Percentiles rank a stretch among this genome's conserved stretches.
These are phyloP conservation scores for Pachypanchax playfairii DNA, from an alignment of 2,113 vertebrate genomes.

Conservation along the genomic window DNA sequence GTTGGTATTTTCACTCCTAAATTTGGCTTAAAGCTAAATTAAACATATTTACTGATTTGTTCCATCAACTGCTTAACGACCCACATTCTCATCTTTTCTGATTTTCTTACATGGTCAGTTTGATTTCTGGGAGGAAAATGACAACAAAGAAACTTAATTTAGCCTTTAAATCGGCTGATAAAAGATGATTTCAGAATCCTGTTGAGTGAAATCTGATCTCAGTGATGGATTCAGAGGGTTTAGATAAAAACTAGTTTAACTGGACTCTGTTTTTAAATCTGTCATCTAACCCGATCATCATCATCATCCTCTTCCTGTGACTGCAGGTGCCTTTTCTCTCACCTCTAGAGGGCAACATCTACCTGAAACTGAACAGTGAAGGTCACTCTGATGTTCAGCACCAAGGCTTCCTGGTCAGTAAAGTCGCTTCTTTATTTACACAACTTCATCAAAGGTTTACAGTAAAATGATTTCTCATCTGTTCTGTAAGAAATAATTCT, in stretches of 20 bases:
- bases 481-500: no score
- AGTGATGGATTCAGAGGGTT: neutral
- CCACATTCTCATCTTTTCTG: neutral
- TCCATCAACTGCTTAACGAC: neutral
- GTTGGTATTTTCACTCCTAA: neutral
- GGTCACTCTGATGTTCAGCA: constrained; percentile 77
- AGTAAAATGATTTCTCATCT: neutral
- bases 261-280: neutral
- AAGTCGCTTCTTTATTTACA: neutral
- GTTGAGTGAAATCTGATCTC: neutral
- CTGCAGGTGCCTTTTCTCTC: constrained; percentile 83
- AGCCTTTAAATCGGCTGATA: neutral
- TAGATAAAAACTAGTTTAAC: no score
- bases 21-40: neutral
- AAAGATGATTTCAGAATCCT: neutral
- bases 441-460: neutral
- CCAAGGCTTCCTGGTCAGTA: constrained; percentile 82
- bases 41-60: no score
- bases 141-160: neutral
- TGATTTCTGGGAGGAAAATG: neutral
- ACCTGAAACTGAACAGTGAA: constrained; percentile 74
- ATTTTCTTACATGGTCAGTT: neutral
- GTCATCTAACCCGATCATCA: no score
- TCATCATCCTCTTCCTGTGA: neutral
- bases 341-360: constrained; percentile 83